Base-by-base conservation (phyloP, 2,888 invertebrate species). In the Leucozona laternaria region DNA sequence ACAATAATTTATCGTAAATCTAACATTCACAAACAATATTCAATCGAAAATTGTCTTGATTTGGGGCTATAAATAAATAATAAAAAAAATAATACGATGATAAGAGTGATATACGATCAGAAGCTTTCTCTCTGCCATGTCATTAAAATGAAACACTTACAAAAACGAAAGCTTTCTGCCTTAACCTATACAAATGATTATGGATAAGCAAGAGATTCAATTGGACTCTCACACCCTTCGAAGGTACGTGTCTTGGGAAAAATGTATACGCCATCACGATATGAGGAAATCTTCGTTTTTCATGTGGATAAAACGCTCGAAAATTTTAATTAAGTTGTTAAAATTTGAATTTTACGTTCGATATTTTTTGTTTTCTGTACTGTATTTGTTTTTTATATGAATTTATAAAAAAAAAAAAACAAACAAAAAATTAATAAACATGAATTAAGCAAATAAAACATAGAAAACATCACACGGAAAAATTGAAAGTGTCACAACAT, bases 31-130 rank as follows among this genome's bases (percentile, higher is more conserved):
- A 17, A 17, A n/a, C 57, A 57, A 57, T 17, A 57, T 31, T 31
- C 31, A 17, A 57, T n/a, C 8, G 7, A 8, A 55, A 55, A 55
- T 57, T 31, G 31, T 31, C 1, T 57, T 57, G 11, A 57, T 31
- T 57, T 57, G 31, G 17, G 31, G 31, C 17, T 5, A 57, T 31
- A 57, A 57, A 28, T 28, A 55, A 55, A 57, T 31, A 57, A 31
- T n/a, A n/a, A 17, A 31, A 31, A 53, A 53, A 53, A 50, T 22
- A 50, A 48, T 45, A 45, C 8, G 50, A 22, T 28, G 17, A 28
- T 28, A 31, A 17, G 57, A 57, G 31, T 57, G n/a, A 17, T 57
- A 57, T 31, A 57, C 57, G 31, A 57, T 57, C 17, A 17, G 17
- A 31, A 5, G n/a, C 17, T 31, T 57, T 31, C 31, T 31, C 31